phyloP scores from a whole-genome alignment of 1,140 invertebrate genomes.

The Telenomus remus region DNA sequence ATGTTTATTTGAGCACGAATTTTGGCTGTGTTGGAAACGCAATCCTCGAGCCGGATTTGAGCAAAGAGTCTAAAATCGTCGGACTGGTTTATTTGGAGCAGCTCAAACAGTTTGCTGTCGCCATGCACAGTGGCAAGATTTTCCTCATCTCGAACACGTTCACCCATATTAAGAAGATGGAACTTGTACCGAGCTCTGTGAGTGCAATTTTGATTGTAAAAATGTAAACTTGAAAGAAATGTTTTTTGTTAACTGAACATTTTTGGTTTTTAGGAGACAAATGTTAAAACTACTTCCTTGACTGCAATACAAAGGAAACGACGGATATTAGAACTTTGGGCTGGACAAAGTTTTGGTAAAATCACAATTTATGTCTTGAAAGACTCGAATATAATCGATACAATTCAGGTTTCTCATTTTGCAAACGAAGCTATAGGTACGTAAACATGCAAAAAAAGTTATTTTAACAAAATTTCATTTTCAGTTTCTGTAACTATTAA shows the following conservation, averaged over 20 bases:
- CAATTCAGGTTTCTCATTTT: conserved; percentile 59
- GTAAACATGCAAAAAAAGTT: too few relatives aligned
- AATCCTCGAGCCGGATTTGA: conserved; percentile 74
- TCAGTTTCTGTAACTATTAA: not conserved
- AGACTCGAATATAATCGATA: conserved; percentile 68
- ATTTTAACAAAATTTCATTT: not conserved
- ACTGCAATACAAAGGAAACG: conserved; percentile 66
- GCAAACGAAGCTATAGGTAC: conserved; percentile 60
- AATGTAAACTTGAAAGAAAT: too few relatives aligned
- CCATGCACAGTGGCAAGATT: conserved; percentile 83
- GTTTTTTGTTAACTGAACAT: too few relatives aligned
- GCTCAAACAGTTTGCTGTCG: conserved; percentile 83
- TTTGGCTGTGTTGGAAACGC: conserved; percentile 74
- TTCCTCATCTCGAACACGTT: conserved; percentile 78
- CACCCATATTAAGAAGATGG: conserved; percentile 69
- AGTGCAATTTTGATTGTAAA: conserved; percentile 7
- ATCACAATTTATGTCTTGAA: conserved; percentile 82
- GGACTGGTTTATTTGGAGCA: conserved; percentile 80
- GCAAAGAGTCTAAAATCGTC: conserved; percentile 77
- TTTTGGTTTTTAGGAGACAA: conserved; percentile 35
- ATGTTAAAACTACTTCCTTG: conserved; percentile 71
- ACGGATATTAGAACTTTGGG: conserved; percentile 78
- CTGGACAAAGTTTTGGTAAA: conserved; percentile 84
- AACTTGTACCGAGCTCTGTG: conserved; percentile 59
- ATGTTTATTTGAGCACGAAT: conserved; percentile 80